Evolutionary conservation across 2,888 invertebrate species (phyloP).

Genomic region (Synanthedon andrenaeformis): DNA sequence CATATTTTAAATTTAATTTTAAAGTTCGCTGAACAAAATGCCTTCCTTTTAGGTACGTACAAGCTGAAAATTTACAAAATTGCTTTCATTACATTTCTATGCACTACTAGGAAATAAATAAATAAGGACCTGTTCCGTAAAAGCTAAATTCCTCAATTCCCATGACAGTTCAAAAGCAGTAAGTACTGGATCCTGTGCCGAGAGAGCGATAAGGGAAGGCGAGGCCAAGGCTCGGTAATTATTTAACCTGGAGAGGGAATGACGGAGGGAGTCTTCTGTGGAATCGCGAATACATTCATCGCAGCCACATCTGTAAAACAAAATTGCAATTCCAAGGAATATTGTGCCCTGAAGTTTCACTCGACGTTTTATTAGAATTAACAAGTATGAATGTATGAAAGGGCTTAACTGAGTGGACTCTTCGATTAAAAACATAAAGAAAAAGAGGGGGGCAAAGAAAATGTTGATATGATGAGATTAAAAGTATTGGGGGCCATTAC

Average conservation of each 20-base stretch:
- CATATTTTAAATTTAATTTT: too few relatives aligned
- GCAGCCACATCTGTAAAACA: conserved; percentile 80
- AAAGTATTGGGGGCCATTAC: too few relatives aligned
- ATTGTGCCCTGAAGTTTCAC: background rate
- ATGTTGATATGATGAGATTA: too few relatives aligned
- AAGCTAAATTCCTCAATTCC: conserved; percentile 90
- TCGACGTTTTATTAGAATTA: background rate
- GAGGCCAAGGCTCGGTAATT: conserved; percentile 93
- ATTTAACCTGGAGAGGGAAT: conserved; percentile 90
- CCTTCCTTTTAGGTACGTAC: too few relatives aligned
- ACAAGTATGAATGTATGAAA: background rate
- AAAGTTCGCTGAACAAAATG: too few relatives aligned
- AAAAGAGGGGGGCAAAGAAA: too few relatives aligned
- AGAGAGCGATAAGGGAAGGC: conserved; percentile 93
- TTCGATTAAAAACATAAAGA: too few relatives aligned
- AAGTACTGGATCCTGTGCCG: conserved; percentile 91
- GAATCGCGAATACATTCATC: conserved; percentile 85
- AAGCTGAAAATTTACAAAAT: too few relatives aligned
- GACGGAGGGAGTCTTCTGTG: conserved; percentile 80
- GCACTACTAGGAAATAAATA: too few relatives aligned
- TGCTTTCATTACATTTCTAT: too few relatives aligned
- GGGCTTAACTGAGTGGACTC: too few relatives aligned
- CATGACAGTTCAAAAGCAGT: conserved; percentile 96
- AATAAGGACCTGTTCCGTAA: conserved; percentile 73
- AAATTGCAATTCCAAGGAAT: background rate